Base-by-base conservation (phyloP, 2,888 invertebrate genomes). In the Schrankia costaestrigalis region DNA sequence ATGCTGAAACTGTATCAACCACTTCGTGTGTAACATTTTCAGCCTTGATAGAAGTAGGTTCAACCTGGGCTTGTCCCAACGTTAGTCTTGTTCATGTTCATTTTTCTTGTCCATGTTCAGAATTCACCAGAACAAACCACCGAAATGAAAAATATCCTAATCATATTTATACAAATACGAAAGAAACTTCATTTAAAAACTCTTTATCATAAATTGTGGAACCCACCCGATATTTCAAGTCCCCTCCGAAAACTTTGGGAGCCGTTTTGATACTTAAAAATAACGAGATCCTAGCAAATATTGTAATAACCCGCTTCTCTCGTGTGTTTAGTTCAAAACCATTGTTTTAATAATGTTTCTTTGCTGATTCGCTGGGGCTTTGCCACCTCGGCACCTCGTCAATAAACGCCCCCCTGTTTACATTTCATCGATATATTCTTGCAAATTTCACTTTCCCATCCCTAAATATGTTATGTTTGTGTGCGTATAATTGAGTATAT, bases 271-370 rank as follows among this genome's bases (percentile, higher is more conserved):
- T 84, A 82, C 86, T 88, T 87, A 87, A 88, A 88, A 88, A 84
- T 88, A 88, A 89, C 85, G 87, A 83, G 78, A 85, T 78, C 66
- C 78, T 71, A 76, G 80, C 86, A 82, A 87, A 87, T 85, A 86
- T 85, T 85, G 82, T 84, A 82, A 83, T 80, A 83, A 76, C 71
- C 71, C 58, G 58, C 52, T 62, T 59, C 63, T n/a, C n/a, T 56
- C 56, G 41, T 42, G 69, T 67, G 68, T 68, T 70, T 70, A 70
- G 70, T 63, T 61, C 63, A 56, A 54, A 55, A 61, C 69, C 74
- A 69, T 77, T 78, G 76, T 77, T 79, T 75, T 77, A 77, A 71
- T 73, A 71, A 67, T 60, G 63, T 63, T 74, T 70, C 76, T 76
- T 68, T 71, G 78, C 78, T 75, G 80, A 80, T 71, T 53, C 47